Conservation (phyloP, 2,888 invertebrate genomes). For the Drosophila ezoana region DNA sequence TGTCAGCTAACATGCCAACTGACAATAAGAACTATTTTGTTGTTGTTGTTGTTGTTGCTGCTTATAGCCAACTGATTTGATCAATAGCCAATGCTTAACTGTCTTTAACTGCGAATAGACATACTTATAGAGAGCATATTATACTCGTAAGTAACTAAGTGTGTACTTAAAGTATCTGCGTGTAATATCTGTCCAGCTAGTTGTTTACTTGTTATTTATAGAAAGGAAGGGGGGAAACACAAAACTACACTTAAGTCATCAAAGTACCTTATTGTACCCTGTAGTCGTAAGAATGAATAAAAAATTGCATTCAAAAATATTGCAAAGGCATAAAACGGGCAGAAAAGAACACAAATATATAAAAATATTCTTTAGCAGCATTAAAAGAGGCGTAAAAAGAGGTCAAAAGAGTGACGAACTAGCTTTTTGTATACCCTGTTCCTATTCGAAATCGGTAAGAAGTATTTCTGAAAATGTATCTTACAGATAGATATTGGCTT, state of each 20-base stretch:
- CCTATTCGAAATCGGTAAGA: no score
- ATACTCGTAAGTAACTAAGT: background rate
- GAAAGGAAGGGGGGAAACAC: background rate
- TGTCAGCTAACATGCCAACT: slow-evolving; percentile 52
- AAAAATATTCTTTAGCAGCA: no score
- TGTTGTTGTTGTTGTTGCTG: slow-evolving; percentile 10
- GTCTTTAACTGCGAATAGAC: slow-evolving; percentile 1
- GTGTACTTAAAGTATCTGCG: background rate
- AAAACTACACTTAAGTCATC: slow-evolving; percentile 6
- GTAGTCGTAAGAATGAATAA: background rate
- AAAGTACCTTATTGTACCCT: slow-evolving; percentile 12
- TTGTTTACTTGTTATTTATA: background rate
- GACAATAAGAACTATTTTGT: slow-evolving; percentile 30
- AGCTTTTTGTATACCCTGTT: no score
- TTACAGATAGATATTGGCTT: no score
- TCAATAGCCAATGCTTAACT: slow-evolving; percentile 10
- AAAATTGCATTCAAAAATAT: no score
- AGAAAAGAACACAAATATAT: no score
- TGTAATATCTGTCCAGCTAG: background rate
- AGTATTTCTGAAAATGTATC: no score
- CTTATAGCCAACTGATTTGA: slow-evolving; percentile 22
- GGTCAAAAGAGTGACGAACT: no score
- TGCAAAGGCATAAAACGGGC: no score
- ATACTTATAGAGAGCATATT: background rate
- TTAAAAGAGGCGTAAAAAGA: no score